phyloP scores from a whole-genome alignment of 2,113 vertebrate species.

The Poeciliopsis turrubarensis region DNA sequence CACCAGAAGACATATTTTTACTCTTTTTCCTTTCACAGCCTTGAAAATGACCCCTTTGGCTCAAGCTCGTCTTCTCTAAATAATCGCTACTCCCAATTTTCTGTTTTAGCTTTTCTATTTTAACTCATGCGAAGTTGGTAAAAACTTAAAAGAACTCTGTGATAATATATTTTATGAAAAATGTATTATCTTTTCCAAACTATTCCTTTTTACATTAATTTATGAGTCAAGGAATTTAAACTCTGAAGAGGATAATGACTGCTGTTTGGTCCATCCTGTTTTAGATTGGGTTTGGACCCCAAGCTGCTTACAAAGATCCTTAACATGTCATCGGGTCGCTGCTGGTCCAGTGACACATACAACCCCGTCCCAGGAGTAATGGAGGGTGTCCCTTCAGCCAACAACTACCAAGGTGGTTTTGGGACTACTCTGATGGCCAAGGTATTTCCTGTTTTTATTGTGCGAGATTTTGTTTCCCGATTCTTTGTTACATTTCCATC shows the following conservation, averaged over 20 bases:
- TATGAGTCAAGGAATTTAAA: background rate
- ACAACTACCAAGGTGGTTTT: constrained; percentile 97
- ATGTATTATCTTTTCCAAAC: background rate
- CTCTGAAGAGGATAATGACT: background rate
- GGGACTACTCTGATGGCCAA: constrained; percentile 96
- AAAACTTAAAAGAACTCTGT: too few species aligned
- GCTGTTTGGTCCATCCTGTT: constrained; percentile 51
- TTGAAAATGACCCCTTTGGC: constrained; percentile 14
- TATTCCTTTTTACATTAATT: background rate
- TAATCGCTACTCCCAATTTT: background rate
- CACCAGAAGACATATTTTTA: constrained; percentile 54
- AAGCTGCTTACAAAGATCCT: constrained; percentile 93
- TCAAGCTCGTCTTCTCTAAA: constrained; percentile 1
- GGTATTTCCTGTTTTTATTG: constrained; percentile 51
- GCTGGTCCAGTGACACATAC: constrained; percentile 98
- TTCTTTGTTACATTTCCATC: background rate
- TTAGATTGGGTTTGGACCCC: constrained; percentile 95
- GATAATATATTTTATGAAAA: too few species aligned
- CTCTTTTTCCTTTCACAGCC: constrained; percentile 7
- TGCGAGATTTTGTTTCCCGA: background rate
- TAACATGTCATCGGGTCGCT: constrained; percentile 96
- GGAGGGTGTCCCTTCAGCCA: constrained; percentile 95
- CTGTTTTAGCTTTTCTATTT: too few species aligned
- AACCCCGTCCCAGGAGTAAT: constrained; percentile 98
- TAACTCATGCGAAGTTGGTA: too few species aligned